phyloP scores from a whole-genome alignment of 2,113 vertebrate genomes.

The Recurvirostra avosetta region DNA sequence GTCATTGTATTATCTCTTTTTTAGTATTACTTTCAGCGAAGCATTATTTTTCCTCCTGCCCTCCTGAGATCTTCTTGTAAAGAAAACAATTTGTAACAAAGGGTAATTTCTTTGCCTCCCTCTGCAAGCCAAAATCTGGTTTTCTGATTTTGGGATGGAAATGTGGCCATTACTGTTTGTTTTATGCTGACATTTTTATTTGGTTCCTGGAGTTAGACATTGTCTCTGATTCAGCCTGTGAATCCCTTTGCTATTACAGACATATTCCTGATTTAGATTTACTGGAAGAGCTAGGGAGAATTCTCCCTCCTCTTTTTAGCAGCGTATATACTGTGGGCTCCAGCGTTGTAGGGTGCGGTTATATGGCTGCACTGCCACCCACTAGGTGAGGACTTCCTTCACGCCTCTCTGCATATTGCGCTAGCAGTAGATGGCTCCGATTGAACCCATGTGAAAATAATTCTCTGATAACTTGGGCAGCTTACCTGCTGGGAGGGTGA shows the following conservation, averaged over 20 bases:
- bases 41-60: background rate
- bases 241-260: background rate
- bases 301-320: background rate
- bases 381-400: background rate
- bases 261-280: background rate
- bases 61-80: background rate
- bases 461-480: background rate
- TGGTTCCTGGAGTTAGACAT: background rate
- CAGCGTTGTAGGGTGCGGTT: rapidly evolving
- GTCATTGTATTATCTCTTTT: background rate
- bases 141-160: background rate
- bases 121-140: background rate
- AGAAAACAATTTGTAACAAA: background rate
- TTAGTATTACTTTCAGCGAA: background rate
- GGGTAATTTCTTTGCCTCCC: background rate
- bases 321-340: background rate
- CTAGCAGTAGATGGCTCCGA: background rate
- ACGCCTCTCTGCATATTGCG: background rate
- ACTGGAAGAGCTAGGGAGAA: background rate
- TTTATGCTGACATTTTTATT: background rate
- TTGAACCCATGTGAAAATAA: background rate
- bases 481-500: background rate
- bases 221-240: background rate
- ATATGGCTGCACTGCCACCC: background rate
- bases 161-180: background rate